A percentile compares a stretch with the other conserved stretches of the same genome.
phyloP scores from a whole-genome alignment of 2,113 vertebrate species.

The Colossoma macropomum region DNA sequence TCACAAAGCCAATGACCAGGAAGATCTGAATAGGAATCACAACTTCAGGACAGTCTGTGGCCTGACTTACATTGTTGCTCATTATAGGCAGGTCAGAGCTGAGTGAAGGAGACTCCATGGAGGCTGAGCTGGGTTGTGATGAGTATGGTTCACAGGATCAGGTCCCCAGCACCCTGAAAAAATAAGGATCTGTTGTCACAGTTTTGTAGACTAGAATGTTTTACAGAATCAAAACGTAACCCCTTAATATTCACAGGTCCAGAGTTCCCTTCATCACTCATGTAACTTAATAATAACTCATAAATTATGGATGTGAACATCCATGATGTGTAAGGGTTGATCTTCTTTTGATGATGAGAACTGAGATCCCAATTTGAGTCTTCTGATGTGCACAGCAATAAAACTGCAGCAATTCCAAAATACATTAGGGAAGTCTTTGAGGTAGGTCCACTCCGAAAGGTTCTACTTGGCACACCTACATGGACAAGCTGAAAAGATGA shows the following conservation, averaged over 20 bases:
- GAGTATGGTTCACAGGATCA: constrained; percentile 12
- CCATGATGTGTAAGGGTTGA: too few species aligned
- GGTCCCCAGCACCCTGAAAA: background rate
- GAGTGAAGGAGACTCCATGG: background rate
- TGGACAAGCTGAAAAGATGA: background rate
- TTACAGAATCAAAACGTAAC: background rate
- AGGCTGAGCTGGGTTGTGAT: background rate
- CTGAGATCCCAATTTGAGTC: too few species aligned
- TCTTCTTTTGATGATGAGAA: too few species aligned
- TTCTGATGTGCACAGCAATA: too few species aligned
- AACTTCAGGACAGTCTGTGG: constrained; percentile 82
- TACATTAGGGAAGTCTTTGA: background rate
- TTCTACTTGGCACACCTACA: background rate
- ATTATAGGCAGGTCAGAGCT: constrained; percentile 50
- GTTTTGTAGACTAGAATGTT: background rate
- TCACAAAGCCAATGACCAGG: constrained; percentile 82
- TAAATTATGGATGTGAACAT: too few species aligned
- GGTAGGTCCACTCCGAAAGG: background rate
- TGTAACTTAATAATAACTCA: too few species aligned
- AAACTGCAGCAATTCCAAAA: too few species aligned
- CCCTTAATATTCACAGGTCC: too few species aligned
- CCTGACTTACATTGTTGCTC: constrained; percentile 23
- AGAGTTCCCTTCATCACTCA: too few species aligned
- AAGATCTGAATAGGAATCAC: constrained; percentile 86
- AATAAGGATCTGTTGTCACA: background rate